phyloP scores from a whole-genome alignment of 2,888 invertebrate species.

The Hypolimnas misippus region DNA sequence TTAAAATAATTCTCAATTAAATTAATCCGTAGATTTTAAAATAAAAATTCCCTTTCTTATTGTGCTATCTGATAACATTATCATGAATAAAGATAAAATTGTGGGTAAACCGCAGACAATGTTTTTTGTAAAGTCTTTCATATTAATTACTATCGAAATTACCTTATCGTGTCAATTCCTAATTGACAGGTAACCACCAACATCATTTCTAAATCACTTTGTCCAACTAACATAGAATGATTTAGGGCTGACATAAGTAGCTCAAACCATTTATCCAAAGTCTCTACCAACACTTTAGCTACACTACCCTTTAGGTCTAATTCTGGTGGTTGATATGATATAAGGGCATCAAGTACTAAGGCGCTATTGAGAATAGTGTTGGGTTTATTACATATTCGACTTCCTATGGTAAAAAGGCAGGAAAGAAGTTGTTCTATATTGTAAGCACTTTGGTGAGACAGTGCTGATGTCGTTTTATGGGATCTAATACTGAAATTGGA shows the following conservation, averaged over 20 bases:
- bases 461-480: slow-evolving; percentile 59
- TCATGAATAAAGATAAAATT: too few species aligned
- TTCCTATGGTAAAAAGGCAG: slow-evolving; percentile 58
- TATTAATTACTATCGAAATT: slow-evolving; percentile 35
- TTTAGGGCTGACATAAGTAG: slow-evolving; percentile 62
- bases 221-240: slow-evolving; percentile 61
- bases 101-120: too few species aligned
- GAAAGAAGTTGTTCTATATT: slow-evolving; percentile 70
- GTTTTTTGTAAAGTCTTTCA: too few species aligned
- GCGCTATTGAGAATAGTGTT: slow-evolving; percentile 63
- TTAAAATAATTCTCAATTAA: too few species aligned
- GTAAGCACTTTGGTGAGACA: slow-evolving; percentile 75
- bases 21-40: too few species aligned
- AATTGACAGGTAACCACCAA: slow-evolving; percentile 66
- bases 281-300: slow-evolving; percentile 56
- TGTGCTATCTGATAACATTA: too few species aligned
- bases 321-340: slow-evolving; percentile 68
- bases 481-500: slow-evolving; percentile 55
- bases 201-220: slow-evolving; percentile 58
- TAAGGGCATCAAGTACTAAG: slow-evolving; percentile 66
- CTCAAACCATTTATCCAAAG: slow-evolving; percentile 64
- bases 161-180: slow-evolving; percentile 64
- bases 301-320: slow-evolving; percentile 55
- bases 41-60: too few species aligned
- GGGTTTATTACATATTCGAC: slow-evolving; percentile 53